A percentile compares a stretch with the other conserved stretches of the same genome.
Conservation (phyloP, 2,113 vertebrate species). For the Calyptommatus sinebrachiatus region DNA sequence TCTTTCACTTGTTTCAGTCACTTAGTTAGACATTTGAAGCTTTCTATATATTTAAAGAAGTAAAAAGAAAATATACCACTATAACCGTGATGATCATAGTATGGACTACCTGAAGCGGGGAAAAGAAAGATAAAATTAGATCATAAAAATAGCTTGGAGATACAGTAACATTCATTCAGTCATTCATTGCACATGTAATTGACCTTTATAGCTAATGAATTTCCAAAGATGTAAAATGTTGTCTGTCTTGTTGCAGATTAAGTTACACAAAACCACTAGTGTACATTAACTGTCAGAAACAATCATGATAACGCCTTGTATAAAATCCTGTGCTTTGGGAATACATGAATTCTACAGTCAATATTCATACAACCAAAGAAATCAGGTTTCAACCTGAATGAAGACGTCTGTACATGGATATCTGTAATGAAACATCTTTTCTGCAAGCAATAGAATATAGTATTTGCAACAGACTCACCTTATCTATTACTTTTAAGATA, state of each 20-base stretch:
- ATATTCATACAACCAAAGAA: background rate
- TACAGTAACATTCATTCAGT: background rate
- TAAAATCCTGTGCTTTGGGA: background rate
- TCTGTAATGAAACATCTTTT: background rate
- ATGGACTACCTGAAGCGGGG: slow-evolving; percentile 69
- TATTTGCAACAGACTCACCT: too few species aligned
- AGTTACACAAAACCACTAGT: background rate
- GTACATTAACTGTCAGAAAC: background rate
- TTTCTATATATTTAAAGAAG: slow-evolving; percentile 47
- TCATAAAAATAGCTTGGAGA: background rate
- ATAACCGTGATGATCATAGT: slow-evolving; percentile 77
- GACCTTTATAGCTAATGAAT: slow-evolving; percentile 6
- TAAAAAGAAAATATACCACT: slow-evolving; percentile 72
- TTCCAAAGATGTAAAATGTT: slow-evolving; percentile 24
- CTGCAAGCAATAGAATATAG: background rate
- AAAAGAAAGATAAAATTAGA: slow-evolving; percentile 50
- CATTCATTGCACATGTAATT: background rate
- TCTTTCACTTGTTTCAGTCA: slow-evolving; percentile 51
- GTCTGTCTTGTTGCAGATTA: background rate
- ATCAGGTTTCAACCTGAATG: background rate
- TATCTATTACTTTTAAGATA: background rate
- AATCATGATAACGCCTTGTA: background rate
- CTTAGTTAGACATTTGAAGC: slow-evolving; percentile 44
- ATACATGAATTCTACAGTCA: background rate
- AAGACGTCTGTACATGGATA: background rate